Conservation (phyloP, 2,113 vertebrate genomes). For the Apistogramma diplotaenia region DNA sequence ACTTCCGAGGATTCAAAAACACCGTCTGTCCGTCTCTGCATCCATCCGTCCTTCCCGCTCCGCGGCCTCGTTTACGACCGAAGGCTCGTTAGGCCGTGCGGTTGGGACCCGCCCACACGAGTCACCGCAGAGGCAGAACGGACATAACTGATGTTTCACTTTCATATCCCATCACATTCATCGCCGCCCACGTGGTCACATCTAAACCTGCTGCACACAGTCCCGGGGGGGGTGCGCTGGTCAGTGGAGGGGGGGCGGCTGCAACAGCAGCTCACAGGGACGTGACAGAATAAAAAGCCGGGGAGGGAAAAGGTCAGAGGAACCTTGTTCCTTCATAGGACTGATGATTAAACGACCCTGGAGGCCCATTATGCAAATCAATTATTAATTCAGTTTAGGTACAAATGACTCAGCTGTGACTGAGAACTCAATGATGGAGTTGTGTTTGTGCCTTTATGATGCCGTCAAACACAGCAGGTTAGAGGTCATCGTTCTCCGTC, state of each 20-base stretch:
- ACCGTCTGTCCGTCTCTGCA: not conserved
- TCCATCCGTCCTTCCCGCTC: not conserved
- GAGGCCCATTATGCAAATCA: not conserved
- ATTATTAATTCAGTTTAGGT: not conserved
- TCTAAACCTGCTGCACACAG: slow-evolving; percentile 15
- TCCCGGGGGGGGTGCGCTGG: not conserved
- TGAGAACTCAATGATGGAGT: not conserved
- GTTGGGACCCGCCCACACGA: slow-evolving; percentile 17
- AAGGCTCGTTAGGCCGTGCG: not conserved
- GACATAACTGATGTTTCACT: slow-evolving; percentile 43
- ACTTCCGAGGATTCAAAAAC: not conserved
- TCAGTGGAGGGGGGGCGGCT: not conserved
- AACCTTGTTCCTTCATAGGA: not conserved
- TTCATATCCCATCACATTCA: slow-evolving; percentile 38
- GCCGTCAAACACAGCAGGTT: not conserved
- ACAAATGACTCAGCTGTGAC: not conserved
- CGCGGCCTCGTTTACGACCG: slow-evolving; percentile 14
- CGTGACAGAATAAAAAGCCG: not conserved
- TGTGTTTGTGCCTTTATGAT: not conserved
- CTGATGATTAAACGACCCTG: not conserved
- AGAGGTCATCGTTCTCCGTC: no score
- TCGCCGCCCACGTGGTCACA: slow-evolving; percentile 1
- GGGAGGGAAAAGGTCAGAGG: not conserved
- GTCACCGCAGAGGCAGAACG: slow-evolving; percentile 5
- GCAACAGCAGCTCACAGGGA: not conserved